phyloP scores from a whole-genome alignment of 1,140 invertebrate species.

The Bombus superbus region DNA sequence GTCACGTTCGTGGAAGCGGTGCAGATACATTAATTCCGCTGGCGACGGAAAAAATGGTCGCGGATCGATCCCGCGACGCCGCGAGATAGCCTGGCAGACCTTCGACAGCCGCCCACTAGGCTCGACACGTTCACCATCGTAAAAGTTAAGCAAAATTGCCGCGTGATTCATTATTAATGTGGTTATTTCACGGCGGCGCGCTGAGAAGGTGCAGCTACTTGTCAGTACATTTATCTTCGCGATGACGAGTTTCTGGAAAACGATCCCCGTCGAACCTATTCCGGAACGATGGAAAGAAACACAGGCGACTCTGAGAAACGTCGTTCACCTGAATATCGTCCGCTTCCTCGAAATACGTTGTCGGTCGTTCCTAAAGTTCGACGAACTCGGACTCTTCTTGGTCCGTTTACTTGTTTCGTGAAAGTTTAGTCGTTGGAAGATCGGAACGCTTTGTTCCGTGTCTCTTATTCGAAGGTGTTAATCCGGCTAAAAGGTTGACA shows the following conservation, averaged over 20 bases:
- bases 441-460: no score
- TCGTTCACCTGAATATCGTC: background rate
- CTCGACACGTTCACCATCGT: slow-evolving; percentile 25
- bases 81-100: slow-evolving; percentile 7
- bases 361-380: background rate
- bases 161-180: slow-evolving; percentile 58
- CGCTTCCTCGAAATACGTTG: background rate
- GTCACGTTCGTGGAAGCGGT: slow-evolving; percentile 47
- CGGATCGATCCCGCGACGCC: slow-evolving; percentile 47
- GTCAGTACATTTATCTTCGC: slow-evolving; percentile 19
- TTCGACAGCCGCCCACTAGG: slow-evolving; percentile 45
- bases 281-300: background rate
- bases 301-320: background rate
- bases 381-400: background rate
- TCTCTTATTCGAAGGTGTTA: no score
- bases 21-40: slow-evolving; percentile 46
- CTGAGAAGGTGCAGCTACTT: slow-evolving; percentile 27
- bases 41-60: slow-evolving; percentile 29
- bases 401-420: background rate
- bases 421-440: no score
- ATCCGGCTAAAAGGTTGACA: no score
- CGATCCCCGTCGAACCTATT: background rate
- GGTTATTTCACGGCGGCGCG: background rate
- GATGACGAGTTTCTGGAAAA: slow-evolving; percentile 37
- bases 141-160: slow-evolving; percentile 48